A percentile compares a stretch with the other conserved stretches of the same genome.
These are phyloP conservation scores for Hippoglossus hippoglossus DNA, from an alignment of 2,797 vertebrate species.

Conservation along the genomic window DNA sequence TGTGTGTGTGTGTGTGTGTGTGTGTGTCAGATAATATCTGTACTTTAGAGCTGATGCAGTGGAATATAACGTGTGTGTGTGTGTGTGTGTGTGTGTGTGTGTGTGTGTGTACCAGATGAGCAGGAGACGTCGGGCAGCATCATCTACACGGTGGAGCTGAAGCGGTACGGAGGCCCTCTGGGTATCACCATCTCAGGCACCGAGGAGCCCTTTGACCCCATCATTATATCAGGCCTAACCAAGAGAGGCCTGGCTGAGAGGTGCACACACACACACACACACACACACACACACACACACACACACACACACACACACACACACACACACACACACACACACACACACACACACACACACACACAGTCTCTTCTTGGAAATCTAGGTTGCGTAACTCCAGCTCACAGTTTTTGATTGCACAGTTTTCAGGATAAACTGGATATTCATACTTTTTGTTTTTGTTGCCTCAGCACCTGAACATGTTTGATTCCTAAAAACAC, in stretches of 20 bases:
- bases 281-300: slow-evolving; percentile 4
- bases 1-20: slow-evolving; percentile 9
- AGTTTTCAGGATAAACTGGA: too few relatives aligned
- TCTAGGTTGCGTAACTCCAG: too few relatives aligned
- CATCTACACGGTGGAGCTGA: slow-evolving; percentile 97
- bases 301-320: slow-evolving; percentile 4
- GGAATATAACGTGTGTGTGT: slow-evolving; percentile 32
- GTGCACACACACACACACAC: slow-evolving; percentile 67
- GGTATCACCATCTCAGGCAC: slow-evolving; percentile 99
- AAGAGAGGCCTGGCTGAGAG: slow-evolving; percentile 96
- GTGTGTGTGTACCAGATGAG: slow-evolving; percentile 85
- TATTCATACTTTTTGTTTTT: too few relatives aligned
- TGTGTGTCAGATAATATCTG: not conserved
- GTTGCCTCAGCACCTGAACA: too few relatives aligned
- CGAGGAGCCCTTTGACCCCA: slow-evolving; percentile 98
- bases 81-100: slow-evolving; percentile 35
- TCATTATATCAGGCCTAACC: slow-evolving; percentile 95
- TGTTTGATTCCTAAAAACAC: too few relatives aligned
- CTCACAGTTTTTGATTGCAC: too few relatives aligned
- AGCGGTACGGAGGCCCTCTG: slow-evolving; percentile 94
- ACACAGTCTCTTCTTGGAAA: not conserved
- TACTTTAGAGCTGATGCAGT: slow-evolving; percentile 25
- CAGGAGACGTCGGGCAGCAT: slow-evolving; percentile 97
- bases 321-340: slow-evolving; percentile 4
- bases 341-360: not conserved